These are phyloP conservation scores for Agapetus fuscipes DNA, from an alignment of 2,888 invertebrate genomes.

Conservation along the genomic window DNA sequence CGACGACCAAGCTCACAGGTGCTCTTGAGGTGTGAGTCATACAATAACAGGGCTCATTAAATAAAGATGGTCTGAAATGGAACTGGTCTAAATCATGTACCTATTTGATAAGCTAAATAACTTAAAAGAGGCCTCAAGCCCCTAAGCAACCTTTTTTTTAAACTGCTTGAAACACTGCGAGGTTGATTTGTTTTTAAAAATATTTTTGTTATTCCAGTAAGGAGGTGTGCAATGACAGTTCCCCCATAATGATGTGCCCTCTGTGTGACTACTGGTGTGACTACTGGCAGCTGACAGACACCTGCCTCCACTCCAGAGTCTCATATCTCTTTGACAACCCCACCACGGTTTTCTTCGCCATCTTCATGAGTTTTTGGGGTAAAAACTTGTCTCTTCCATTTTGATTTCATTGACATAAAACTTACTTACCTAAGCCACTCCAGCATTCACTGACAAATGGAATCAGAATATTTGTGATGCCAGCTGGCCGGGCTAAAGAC, in stretches of 20 bases:
- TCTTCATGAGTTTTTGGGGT: conserved; percentile 96
- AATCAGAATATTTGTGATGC: neutral
- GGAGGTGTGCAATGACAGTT: conserved; percentile 58
- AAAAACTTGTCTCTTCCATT: conserved; percentile 23
- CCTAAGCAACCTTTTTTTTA: too few relatives aligned
- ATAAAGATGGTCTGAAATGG: too few relatives aligned
- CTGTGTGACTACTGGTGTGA: conserved; percentile 80
- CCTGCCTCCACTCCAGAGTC: conserved; percentile 76
- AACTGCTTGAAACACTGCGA: too few relatives aligned
- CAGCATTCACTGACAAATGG: neutral
- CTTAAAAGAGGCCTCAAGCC: too few relatives aligned
- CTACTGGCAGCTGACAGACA: conserved; percentile 75
- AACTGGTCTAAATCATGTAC: too few relatives aligned
- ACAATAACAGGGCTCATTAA: too few relatives aligned
- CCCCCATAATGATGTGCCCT: conserved; percentile 78
- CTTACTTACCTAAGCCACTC: neutral
- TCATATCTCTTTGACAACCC: conserved; percentile 92
- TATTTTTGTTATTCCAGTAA: conserved; percentile 46
- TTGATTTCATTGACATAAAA: neutral
- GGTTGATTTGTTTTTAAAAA: too few relatives aligned
- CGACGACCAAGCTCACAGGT: too few relatives aligned
- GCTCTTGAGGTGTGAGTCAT: too few relatives aligned
- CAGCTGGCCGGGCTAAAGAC: too few relatives aligned
- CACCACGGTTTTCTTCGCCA: conserved; percentile 89
- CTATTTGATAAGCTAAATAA: too few relatives aligned